phyloP scores from a whole-genome alignment of 2,113 vertebrate species.

The Syrrhaptes paradoxus region DNA sequence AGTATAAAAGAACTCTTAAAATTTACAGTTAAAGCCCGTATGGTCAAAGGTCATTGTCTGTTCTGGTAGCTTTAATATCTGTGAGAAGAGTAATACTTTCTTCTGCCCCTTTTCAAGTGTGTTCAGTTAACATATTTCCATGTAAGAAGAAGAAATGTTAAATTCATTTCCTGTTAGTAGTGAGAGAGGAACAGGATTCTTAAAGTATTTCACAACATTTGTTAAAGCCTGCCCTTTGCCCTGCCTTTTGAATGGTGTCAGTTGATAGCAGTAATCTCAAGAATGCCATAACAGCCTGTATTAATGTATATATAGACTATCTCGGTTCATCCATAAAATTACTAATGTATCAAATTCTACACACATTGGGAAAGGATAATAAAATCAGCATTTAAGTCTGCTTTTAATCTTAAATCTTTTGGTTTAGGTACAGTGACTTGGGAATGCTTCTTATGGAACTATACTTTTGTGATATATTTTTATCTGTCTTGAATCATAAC shows the following conservation, averaged over 20 bases:
- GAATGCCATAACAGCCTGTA: not conserved
- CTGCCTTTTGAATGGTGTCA: not conserved
- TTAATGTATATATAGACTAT: not conserved
- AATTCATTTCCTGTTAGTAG: conserved; percentile 49
- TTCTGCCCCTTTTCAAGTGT: not conserved
- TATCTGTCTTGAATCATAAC: not conserved
- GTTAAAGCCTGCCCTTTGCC: conserved; percentile 2
- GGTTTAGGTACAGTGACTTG: not conserved
- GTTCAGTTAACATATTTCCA: not conserved
- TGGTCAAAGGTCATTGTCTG: not conserved
- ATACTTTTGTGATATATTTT: not conserved
- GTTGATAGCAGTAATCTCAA: not conserved
- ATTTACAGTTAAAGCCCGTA: not conserved
- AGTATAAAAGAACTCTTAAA: not conserved
- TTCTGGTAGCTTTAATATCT: not conserved
- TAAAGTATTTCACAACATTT: conserved; percentile 54
- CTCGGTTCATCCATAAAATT: not conserved
- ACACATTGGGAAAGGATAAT: not conserved
- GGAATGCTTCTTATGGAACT: not conserved
- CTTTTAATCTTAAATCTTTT: not conserved
- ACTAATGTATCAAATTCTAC: not conserved
- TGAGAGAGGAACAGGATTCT: conserved; percentile 44
- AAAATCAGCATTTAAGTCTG: not conserved
- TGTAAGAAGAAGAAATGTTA: conserved; percentile 48
- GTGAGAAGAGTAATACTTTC: not conserved